phyloP scores from a whole-genome alignment of 2,888 invertebrate species.

The Cheilosia variabilis region DNA sequence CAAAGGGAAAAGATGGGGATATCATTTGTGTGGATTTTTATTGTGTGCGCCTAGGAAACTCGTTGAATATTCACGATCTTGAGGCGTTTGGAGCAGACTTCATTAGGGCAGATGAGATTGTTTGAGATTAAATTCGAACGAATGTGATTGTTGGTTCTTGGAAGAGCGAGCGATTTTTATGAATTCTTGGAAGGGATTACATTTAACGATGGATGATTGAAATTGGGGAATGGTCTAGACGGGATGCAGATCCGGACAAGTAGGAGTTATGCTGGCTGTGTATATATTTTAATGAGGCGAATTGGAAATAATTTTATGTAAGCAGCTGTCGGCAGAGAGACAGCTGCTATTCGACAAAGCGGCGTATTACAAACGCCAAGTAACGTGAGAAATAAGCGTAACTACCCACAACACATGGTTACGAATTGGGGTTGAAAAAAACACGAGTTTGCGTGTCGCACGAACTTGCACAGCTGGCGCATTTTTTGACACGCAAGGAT shows the following conservation, averaged over 20 bases:
- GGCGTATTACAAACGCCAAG: no score
- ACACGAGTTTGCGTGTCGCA: no score
- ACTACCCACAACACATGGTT: no score
- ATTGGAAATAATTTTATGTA: neutral
- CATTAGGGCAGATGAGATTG: slow-evolving; percentile 17
- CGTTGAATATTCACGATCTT: no score
- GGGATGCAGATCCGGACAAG: neutral
- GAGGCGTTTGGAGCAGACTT: neutral
- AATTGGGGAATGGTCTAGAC: neutral
- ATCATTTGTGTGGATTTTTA: slow-evolving; percentile 16
- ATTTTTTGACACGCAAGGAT: no score
- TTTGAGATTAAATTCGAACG: slow-evolving; percentile 9
- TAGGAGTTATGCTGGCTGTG: neutral
- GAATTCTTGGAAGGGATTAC: neutral
- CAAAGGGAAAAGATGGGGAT: slow-evolving; percentile 14
- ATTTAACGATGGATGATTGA: neutral
- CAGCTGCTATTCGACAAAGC: no score
- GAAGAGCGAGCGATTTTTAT: slow-evolving; percentile 2
- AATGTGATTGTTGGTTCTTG: neutral
- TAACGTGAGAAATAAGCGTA: no score
- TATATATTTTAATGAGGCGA: neutral
- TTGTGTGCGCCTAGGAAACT: slow-evolving; percentile 20
- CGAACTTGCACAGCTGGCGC: no score
- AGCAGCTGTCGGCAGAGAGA: neutral
- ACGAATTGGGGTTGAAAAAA: no score